These are phyloP conservation scores for Poeciliopsis paucimaculata DNA, from an alignment of 2,797 vertebrate species.

Conservation along the genomic window DNA sequence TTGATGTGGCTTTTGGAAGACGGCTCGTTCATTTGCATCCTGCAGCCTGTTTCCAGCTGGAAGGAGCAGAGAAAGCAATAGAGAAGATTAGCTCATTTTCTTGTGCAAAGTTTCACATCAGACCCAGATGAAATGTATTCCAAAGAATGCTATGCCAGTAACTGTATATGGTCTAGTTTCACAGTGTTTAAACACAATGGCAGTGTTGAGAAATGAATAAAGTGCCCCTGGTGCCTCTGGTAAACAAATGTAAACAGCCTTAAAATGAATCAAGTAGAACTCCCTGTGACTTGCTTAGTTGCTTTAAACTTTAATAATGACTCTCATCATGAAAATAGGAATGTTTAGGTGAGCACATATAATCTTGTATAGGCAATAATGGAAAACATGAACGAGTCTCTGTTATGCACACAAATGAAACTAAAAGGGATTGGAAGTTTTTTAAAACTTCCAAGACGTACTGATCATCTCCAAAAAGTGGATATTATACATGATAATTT, in stretches of 20 bases:
- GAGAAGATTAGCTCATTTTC: constrained; percentile 14
- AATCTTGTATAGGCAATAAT: neutral
- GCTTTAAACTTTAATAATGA: neutral
- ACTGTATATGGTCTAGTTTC: neutral
- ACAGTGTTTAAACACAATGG: neutral
- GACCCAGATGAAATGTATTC: neutral
- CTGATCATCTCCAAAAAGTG: neutral
- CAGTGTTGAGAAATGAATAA: neutral
- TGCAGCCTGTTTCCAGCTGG: constrained; percentile 61
- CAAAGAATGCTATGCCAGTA: neutral
- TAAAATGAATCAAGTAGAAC: neutral
- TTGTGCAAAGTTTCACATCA: constrained; percentile 10
- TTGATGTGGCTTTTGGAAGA: constrained; percentile 54
- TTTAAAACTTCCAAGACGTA: neutral
- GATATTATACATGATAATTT: neutral
- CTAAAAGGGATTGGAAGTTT: neutral
- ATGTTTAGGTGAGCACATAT: neutral
- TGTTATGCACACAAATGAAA: neutral
- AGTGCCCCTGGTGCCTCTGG: neutral
- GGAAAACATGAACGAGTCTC: neutral
- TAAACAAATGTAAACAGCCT: neutral
- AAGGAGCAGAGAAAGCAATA: neutral
- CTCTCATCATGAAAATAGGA: neutral
- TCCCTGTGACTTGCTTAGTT: neutral
- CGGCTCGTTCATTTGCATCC: constrained; percentile 51